Base-by-base conservation (phyloP, 2,797 vertebrate species). In the Fundulus diaphanus region DNA sequence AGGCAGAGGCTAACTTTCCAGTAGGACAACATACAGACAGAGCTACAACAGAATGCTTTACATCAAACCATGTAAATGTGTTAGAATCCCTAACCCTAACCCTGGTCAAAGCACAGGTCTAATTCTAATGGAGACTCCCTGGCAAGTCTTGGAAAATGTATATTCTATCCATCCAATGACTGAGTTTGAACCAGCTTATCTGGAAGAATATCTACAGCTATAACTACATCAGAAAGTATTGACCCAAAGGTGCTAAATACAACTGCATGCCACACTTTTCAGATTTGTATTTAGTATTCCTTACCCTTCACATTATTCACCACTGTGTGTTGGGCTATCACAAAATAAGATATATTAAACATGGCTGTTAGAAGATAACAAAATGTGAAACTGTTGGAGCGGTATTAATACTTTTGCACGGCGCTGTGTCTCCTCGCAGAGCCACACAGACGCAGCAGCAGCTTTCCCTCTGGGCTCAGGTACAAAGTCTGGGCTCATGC, bases 401-500 rank as follows among this genome's bases (percentile, higher is more conserved):
- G 1, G 5, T 16, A 42, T 66, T 66, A 27, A 42, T 42, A 66
- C 24, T 42, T 42, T 63, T 37, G 35, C 35, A 40, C 24, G 33
- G 2, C 24, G 24, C 35, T 40, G 35, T 35, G 24, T 42, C 6
- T 44, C 12, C 33, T 37, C 63, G 12, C 13, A 27, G 24, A 52
- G 68, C 35, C 68, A 51, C 73, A 85, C 77, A 70, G 42, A 86
- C 79, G 83, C 80, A 79, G 42, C 70, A 77, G 78, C 70, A 76
- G 70, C 70, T 82, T 84, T 73, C 81, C 77, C 46, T 74, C 80
- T 70, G 78, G 84, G 83, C 86, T 88, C 70, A 86, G 87, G 86
- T 92, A 92, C 86, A 92, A 88, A 90, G 87, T 82, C 69, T 1
- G 12, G 74, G 78, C 71, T 89, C 72, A 77, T 91, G 86, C 29